phyloP scores from a whole-genome alignment of 37 sponge, comb jelly and placozoan species.

The Eunapius fragilis region DNA sequence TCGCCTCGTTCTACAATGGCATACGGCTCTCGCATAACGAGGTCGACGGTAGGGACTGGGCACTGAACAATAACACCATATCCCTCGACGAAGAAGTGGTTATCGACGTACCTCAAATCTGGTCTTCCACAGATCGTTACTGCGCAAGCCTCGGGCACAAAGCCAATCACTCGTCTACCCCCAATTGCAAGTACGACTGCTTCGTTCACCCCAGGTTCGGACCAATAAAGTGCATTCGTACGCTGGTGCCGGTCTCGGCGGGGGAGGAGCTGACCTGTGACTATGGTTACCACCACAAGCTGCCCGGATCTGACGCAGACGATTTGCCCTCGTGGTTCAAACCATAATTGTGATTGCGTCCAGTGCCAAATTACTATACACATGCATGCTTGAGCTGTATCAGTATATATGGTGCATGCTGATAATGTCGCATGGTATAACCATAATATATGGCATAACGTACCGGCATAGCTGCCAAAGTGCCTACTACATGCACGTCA shows the following conservation, averaged over 20 bases:
- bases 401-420: no score
- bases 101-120: slow-evolving; percentile 60
- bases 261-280: slow-evolving; percentile 71
- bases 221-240: slow-evolving; percentile 70
- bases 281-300: slow-evolving; percentile 73
- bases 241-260: slow-evolving; percentile 10
- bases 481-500: no score
- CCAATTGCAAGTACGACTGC: slow-evolving; percentile 64
- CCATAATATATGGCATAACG: no score
- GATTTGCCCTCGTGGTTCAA: slow-evolving; percentile 66
- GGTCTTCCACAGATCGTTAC: slow-evolving; percentile 15
- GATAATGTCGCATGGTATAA: no score
- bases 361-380: no score
- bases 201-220: slow-evolving; percentile 77
- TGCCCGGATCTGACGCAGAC: slow-evolving; percentile 15
- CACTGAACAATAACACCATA: slow-evolving; percentile 60
- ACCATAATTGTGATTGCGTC: not conserved
- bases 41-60: slow-evolving; percentile 72
- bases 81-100: slow-evolving; percentile 59
- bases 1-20: slow-evolving; percentile 79
- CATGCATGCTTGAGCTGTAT: no score
- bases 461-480: no score
- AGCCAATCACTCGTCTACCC: slow-evolving; percentile 68
- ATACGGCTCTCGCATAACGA: slow-evolving; percentile 56
- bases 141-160: slow-evolving; percentile 79